Percentiles rank a stretch among this genome's conserved stretches.
Evolutionary conservation across 2,797 vertebrate genomes (phyloP).

Genomic region (Lutjanus campechanus): DNA sequence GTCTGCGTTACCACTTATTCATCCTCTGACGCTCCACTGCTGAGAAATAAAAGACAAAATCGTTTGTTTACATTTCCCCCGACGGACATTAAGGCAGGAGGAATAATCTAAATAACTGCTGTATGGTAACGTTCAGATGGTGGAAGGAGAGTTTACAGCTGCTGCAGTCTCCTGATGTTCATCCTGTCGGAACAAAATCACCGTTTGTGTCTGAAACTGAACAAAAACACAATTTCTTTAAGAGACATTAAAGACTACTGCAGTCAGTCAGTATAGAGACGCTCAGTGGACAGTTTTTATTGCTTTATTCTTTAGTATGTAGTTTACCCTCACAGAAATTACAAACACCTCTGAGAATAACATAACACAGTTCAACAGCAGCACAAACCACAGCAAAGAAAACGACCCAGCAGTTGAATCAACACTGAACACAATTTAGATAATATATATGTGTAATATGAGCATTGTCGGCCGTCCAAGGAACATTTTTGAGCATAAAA

Average conservation of each 20-base stretch:
- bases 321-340: not conserved
- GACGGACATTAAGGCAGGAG: conserved; percentile 6
- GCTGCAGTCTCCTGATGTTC: not conserved
- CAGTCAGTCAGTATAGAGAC: not conserved
- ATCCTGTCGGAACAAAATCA: not conserved
- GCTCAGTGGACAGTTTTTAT: not conserved
- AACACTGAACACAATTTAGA: too few relatives aligned
- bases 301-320: not conserved
- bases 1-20: conserved; percentile 30
- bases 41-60: not conserved
- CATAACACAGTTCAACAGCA: too few relatives aligned
- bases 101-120: not conserved
- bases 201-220: not conserved
- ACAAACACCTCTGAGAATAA: too few relatives aligned
- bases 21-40: conserved; percentile 5
- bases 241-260: not conserved
- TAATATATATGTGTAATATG: too few relatives aligned
- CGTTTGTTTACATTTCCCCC: conserved; percentile 24
- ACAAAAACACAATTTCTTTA: not conserved
- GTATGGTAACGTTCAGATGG: not conserved
- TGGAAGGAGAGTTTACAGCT: not conserved
- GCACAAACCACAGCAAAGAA: too few relatives aligned
- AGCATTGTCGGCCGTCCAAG: too few relatives aligned
- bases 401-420: too few relatives aligned
- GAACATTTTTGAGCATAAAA: too few relatives aligned